Evolutionary conservation across 2,113 vertebrate species (phyloP).

Genomic region (Oreochromis tanganicae): DNA sequence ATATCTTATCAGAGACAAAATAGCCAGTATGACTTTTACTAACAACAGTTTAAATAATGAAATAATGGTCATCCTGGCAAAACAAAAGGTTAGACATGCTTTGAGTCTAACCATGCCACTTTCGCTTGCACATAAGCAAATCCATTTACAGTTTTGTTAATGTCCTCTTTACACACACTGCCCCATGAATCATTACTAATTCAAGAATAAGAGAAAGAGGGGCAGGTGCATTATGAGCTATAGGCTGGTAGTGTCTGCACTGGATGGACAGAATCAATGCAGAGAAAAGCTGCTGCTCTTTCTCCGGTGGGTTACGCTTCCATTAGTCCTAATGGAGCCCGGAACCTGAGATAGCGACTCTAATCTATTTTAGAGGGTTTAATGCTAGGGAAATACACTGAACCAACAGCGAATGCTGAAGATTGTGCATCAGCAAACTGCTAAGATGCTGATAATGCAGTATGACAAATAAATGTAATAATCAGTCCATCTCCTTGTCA

Average conservation of each 20-base stretch:
- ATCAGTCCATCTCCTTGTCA: not conserved
- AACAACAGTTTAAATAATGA: not conserved
- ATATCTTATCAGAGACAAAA: not conserved
- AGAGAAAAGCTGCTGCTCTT: slow-evolving; percentile 42
- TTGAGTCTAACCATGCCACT: not conserved
- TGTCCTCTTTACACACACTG: not conserved
- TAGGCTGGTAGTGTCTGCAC: not conserved
- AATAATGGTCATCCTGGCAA: not conserved
- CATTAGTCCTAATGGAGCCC: slow-evolving; percentile 70
- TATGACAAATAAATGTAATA: not conserved
- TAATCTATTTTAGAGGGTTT: slow-evolving; percentile 62
- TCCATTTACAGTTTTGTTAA: not conserved
- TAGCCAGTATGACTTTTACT: not conserved
- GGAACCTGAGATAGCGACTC: slow-evolving; percentile 49
- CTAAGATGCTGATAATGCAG: not conserved
- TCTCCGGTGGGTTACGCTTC: slow-evolving; percentile 41
- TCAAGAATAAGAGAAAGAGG: not conserved
- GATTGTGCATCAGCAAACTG: slow-evolving; percentile 12
- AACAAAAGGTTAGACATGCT: not conserved
- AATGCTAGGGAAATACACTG: slow-evolving; percentile 19
- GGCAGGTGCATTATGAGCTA: slow-evolving; percentile 16
- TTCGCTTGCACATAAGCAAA: not conserved
- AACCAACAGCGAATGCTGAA: not conserved
- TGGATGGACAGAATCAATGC: slow-evolving; percentile 58
- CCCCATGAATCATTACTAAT: not conserved